Conservation (phyloP, 2,113 vertebrate genomes). For the Pseudolaguvia tuberculata region DNA sequence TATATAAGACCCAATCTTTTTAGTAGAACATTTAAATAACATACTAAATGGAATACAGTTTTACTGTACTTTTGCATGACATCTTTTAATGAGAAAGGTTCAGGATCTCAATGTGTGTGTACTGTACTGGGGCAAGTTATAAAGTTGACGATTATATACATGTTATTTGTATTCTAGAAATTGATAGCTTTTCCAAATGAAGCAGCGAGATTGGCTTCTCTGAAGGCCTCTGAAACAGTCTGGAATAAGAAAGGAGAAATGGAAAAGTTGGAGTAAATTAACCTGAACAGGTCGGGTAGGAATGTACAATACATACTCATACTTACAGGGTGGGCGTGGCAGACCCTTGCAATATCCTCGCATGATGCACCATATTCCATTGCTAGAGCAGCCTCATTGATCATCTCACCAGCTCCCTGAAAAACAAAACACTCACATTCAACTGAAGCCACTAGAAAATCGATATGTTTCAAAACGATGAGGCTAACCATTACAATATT, state of each 20-base stretch:
- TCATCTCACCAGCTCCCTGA: slow-evolving; percentile 95
- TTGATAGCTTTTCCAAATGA: slow-evolving; percentile 98
- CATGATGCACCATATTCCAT: slow-evolving; percentile 98
- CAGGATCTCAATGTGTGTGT: not conserved
- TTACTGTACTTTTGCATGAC: slow-evolving; percentile 6
- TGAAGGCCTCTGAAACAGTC: slow-evolving; percentile 98
- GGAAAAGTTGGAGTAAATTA: slow-evolving; percentile 5
- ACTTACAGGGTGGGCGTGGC: slow-evolving; percentile 94
- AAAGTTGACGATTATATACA: slow-evolving; percentile 43
- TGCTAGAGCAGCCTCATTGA: slow-evolving; percentile 93
- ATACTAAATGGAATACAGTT: slow-evolving; percentile 36
- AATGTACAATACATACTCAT: not conserved
- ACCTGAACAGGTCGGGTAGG: not conserved
- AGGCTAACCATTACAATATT: too few relatives aligned
- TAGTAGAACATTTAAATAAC: slow-evolving; percentile 48
- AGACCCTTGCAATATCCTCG: slow-evolving; percentile 93
- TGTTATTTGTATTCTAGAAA: slow-evolving; percentile 69
- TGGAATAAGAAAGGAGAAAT: slow-evolving; percentile 54
- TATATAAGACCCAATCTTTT: slow-evolving; percentile 32
- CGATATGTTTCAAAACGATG: too few relatives aligned
- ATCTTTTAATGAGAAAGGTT: slow-evolving; percentile 4
- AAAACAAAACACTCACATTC: not conserved
- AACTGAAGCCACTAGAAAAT: not conserved
- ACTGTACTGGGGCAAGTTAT: not conserved
- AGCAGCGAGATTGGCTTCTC: slow-evolving; percentile 96